Conservation (phyloP, 2,113 vertebrate genomes). For the Calyptomena viridis region DNA sequence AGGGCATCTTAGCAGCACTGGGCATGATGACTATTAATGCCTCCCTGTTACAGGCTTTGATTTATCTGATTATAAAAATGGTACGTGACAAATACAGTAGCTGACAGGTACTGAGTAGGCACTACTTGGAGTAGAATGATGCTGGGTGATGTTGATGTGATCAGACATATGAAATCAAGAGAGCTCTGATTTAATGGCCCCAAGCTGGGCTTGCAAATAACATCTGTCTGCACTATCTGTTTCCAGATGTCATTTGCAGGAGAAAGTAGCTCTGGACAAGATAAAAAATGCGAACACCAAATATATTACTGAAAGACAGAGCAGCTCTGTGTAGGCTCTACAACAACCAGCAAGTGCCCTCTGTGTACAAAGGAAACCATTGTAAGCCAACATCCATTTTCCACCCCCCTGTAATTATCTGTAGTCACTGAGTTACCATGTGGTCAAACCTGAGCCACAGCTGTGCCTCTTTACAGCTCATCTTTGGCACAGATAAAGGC, state of each 20-base stretch:
- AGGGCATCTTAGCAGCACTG: neutral
- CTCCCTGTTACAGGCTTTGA: neutral
- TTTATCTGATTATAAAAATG: neutral
- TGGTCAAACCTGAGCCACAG: rapidly evolving
- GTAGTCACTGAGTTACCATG: rapidly evolving
- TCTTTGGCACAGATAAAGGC: neutral
- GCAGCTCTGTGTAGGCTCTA: rapidly evolving
- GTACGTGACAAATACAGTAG: neutral
- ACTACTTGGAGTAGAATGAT: neutral
- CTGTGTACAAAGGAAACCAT: neutral
- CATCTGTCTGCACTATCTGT: neutral
- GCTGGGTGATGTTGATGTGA: neutral
- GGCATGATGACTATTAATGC: neutral
- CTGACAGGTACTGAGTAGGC: neutral
- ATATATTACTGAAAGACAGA: neutral
- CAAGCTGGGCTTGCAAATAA: neutral
- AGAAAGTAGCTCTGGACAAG: neutral
- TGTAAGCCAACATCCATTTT: neutral
- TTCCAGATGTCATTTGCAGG: neutral
- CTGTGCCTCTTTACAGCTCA: neutral
- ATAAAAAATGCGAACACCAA: neutral
- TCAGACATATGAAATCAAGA: neutral
- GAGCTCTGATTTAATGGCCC: neutral
- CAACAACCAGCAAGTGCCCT: neutral
- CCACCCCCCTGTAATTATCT: rapidly evolving